Conservation (phyloP, 2,888 invertebrate genomes). For the Lottia gigantea region DNA sequence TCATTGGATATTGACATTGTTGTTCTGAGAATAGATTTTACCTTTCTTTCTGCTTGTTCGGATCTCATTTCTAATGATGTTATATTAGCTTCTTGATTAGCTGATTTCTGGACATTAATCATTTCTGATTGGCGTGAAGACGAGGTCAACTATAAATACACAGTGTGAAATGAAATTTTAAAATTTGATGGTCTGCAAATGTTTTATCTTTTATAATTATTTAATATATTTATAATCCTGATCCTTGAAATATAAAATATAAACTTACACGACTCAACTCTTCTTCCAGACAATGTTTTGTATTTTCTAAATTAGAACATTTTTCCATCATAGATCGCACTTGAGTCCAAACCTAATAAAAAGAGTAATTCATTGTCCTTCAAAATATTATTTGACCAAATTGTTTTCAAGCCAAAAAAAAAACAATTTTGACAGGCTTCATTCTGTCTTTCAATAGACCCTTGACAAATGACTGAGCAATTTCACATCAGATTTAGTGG, state of each 20-base stretch:
- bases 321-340: conserved; percentile 57
- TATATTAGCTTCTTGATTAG: conserved; percentile 48
- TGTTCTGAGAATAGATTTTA: conserved; percentile 22
- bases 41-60: conserved; percentile 51
- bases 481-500: no score
- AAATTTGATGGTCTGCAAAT: no score
- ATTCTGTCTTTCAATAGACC: no score
- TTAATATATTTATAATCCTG: background rate
- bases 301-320: conserved; percentile 49
- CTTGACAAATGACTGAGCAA: no score
- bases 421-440: no score
- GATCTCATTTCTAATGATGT: conserved; percentile 45
- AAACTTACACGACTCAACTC: conserved; percentile 50
- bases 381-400: no score
- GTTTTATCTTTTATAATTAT: no score
- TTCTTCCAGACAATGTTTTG: conserved; percentile 48
- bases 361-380: no score
- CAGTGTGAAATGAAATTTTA: no score
- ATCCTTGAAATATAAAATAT: background rate
- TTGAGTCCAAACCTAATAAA: conserved; percentile 51
- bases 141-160: conserved; percentile 23
- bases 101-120: conserved; percentile 44
- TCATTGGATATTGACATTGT: no score
- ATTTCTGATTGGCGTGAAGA: conserved; percentile 40
- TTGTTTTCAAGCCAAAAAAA: no score